Percentiles rank a stretch among this genome's conserved stretches.
phyloP scores from a whole-genome alignment of 2,888 invertebrate genomes.

The Nowickia ferox region DNA sequence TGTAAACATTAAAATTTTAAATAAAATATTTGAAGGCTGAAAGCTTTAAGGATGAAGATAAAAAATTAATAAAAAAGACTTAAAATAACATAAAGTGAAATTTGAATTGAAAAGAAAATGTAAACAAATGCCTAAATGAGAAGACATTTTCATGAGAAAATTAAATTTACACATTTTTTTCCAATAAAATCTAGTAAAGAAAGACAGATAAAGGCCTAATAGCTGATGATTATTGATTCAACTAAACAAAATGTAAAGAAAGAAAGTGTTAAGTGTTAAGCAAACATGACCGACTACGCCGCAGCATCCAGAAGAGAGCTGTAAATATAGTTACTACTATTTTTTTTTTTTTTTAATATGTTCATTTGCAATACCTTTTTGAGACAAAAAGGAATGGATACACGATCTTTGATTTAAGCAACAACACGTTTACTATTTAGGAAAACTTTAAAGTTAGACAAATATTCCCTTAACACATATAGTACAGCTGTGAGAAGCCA shows the following conservation, averaged over 20 bases:
- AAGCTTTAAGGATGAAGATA: conserved; percentile 57
- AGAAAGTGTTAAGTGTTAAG: background rate
- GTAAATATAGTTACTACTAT: background rate
- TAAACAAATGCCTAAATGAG: conserved; percentile 37
- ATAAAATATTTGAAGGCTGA: conserved; percentile 45
- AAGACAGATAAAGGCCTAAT: conserved; percentile 4
- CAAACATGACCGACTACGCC: conserved; percentile 27
- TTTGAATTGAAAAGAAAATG: conserved; percentile 30
- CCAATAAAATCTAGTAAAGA: conserved; percentile 49
- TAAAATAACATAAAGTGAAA: conserved; percentile 36
- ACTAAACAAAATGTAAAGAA: conserved; percentile 34
- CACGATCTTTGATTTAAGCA: background rate
- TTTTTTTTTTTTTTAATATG: background rate
- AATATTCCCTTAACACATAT: conserved; percentile 11
- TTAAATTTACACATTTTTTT: conserved; percentile 59
- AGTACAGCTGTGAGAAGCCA: conserved; percentile 4
- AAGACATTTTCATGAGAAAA: conserved; percentile 11
- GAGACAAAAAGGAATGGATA: background rate
- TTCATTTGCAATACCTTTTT: conserved; percentile 20
- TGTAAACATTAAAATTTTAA: conserved; percentile 52
- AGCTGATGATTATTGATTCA: background rate
- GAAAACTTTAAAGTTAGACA: background rate
- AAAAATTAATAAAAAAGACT: conserved; percentile 45
- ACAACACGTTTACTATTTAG: conserved; percentile 11
- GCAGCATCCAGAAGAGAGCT: background rate